Base-by-base conservation (phyloP, 2,888 invertebrate genomes). In the Nasonia oneida region DNA sequence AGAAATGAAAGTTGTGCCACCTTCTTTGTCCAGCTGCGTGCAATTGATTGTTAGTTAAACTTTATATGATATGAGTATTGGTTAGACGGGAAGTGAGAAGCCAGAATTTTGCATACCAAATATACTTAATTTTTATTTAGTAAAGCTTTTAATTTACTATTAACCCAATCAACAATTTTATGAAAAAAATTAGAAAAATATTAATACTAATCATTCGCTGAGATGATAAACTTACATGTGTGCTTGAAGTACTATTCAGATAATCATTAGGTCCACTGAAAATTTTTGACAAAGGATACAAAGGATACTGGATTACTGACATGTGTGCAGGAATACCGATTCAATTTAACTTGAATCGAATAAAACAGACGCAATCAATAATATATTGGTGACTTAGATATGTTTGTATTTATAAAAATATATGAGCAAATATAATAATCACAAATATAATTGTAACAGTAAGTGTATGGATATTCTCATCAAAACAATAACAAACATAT, bases 11-110 rank as follows among this genome's bases (percentile, higher is more conserved):
- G 89, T 88, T 90, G 90, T 88, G 90, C 90, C 90, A 90, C 89
- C 89, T 90, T 91, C 39, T 85, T 89, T 89, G 88, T 92, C 92
- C 92, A 88, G 93, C 93, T 93, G 93, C 92, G 91, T 93, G 93
- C 92, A 92, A 92, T 91, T 88, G 91, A 91, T 88, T 88, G 85
- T 87, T 87, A 87, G 87, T 83, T 64, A 61, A 67, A 70, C 50
- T 50, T 53, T 39, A 84, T 23, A 78, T 37, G 1, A 39, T 29
- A 29, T 67, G 71, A 83, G 23, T 12, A 71, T 79, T 75, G 33
- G 37, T n/a, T 61, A 29, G n/a, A 71, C 33, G 50, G 12, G 47
- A 53, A 85, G 74, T 42, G 50, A 23, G 47, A 53, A 85, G 74
- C 33, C 29, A 18, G 5, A 14, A 37, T 42, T 33, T 50, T 80